Conservation (phyloP, 2,888 invertebrate genomes). For the Phymatocera aterrima region DNA sequence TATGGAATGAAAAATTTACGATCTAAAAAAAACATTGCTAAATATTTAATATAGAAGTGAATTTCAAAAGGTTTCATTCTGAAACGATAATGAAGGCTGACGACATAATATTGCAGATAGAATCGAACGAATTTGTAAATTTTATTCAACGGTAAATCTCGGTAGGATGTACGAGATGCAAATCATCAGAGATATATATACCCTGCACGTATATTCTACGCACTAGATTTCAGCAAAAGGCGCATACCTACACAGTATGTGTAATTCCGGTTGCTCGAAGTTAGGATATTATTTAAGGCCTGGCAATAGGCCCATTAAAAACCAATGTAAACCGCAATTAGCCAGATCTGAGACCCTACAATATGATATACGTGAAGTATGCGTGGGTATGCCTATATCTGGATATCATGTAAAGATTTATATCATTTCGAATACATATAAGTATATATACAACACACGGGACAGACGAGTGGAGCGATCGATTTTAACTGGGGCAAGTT, state of each 20-base stretch:
- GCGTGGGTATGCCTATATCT: background rate
- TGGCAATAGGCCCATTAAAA: slow-evolving; percentile 29
- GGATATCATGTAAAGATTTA: background rate
- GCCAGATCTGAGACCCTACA: background rate
- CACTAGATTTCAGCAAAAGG: slow-evolving; percentile 6
- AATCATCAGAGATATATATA: background rate
- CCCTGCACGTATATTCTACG: background rate
- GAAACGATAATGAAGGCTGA: background rate
- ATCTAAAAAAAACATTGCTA: background rate
- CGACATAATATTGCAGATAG: background rate
- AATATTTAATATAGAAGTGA: background rate
- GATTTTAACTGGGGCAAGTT: background rate
- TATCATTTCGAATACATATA: background rate
- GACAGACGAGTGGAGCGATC: background rate
- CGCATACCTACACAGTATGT: background rate
- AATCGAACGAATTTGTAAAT: background rate
- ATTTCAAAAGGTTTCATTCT: background rate
- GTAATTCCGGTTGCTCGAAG: slow-evolving; percentile 13
- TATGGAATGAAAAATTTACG: slow-evolving; percentile 27
- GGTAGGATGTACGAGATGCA: background rate
- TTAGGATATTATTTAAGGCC: slow-evolving; percentile 22
- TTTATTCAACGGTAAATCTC: background rate
- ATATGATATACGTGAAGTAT: background rate
- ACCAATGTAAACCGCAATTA: slow-evolving; percentile 22
- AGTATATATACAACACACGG: background rate